Percentiles rank a stretch among this genome's conserved stretches.
These are phyloP conservation scores for Orius insidiosus DNA, from an alignment of 1,140 invertebrate species.

Conservation along the genomic window DNA sequence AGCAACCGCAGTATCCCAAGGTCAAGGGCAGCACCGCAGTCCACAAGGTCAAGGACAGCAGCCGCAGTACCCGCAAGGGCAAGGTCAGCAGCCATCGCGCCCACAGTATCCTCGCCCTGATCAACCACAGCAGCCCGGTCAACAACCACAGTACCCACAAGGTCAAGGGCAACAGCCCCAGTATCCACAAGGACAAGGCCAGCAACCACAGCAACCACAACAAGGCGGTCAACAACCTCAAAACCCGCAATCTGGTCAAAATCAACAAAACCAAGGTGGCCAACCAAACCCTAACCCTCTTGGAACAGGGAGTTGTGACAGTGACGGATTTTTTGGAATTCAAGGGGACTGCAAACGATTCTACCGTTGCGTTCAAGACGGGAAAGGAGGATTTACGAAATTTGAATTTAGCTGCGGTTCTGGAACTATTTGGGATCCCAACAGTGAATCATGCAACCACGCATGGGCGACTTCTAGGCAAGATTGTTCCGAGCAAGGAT, in stretches of 20 bases:
- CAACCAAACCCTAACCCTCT: conserved; percentile 11
- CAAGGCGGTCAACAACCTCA: neutral
- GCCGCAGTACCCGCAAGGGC: too few relatives aligned
- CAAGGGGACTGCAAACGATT: conserved; percentile 43
- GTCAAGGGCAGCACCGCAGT: too few relatives aligned
- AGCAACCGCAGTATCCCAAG: too few relatives aligned
- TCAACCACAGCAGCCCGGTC: too few relatives aligned
- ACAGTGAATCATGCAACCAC: conserved; percentile 41
- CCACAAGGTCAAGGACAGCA: too few relatives aligned
- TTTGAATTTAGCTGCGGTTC: conserved; percentile 45
- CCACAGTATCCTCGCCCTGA: conserved; percentile 11
- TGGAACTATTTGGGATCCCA: conserved; percentile 44
- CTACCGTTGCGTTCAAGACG: conserved; percentile 44
- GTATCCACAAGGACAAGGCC: conserved; percentile 13
- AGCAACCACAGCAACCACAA: neutral
- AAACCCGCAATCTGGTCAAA: neutral
- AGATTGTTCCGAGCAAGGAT: conserved; percentile 15
- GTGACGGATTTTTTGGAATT: conserved; percentile 37
- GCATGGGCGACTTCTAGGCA: conserved; percentile 29
- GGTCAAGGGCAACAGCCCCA: neutral
- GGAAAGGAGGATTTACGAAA: conserved; percentile 33
- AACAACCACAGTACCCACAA: too few relatives aligned
- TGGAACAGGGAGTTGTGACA: conserved; percentile 12
- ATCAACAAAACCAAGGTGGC: neutral
- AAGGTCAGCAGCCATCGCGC: too few relatives aligned